Evolutionary conservation across 1,140 invertebrate genomes (phyloP).

Genomic region (Solenopsis invicta): DNA sequence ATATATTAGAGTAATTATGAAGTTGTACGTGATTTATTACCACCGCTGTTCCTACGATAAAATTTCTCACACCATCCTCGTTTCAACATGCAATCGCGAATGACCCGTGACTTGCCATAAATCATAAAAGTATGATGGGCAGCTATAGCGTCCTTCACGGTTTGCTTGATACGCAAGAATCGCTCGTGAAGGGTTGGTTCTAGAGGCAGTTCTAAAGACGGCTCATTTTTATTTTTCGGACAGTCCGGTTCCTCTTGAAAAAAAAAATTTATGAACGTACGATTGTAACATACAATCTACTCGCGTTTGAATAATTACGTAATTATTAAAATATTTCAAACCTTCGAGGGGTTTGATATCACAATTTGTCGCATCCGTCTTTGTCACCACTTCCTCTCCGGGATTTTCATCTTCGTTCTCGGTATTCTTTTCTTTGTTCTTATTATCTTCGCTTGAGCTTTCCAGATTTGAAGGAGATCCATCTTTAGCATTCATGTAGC

Average conservation of each 20-base stretch:
- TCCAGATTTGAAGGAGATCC: conserved; percentile 56
- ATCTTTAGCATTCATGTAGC: conserved; percentile 77
- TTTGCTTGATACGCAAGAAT: conserved; percentile 81
- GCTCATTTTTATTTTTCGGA: conserved; percentile 11
- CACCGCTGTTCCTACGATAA: conserved; percentile 76
- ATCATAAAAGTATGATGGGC: conserved; percentile 84
- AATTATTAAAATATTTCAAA: conserved; percentile 10
- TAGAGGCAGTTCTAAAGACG: conserved; percentile 64
- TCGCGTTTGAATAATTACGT: neutral
- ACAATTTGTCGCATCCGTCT: conserved; percentile 14
- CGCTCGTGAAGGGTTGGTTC: conserved; percentile 79
- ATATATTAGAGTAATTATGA: conserved; percentile 12
- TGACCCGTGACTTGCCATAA: conserved; percentile 82
- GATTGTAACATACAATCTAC: neutral
- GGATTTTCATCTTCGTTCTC: conserved; percentile 34
- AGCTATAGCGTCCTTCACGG: conserved; percentile 81
- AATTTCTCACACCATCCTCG: conserved; percentile 85
- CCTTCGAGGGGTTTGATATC: conserved; percentile 40
- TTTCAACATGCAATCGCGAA: conserved; percentile 83
- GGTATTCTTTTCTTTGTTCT: conserved; percentile 59
- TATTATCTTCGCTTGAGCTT: conserved; percentile 48
- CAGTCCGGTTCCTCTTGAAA: conserved; percentile 11
- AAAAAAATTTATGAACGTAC: neutral
- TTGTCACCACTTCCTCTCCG: neutral
- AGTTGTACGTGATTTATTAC: conserved; percentile 57